Evolutionary conservation across 2,113 vertebrate genomes (phyloP).

Genomic region (Polypterus senegalus): DNA sequence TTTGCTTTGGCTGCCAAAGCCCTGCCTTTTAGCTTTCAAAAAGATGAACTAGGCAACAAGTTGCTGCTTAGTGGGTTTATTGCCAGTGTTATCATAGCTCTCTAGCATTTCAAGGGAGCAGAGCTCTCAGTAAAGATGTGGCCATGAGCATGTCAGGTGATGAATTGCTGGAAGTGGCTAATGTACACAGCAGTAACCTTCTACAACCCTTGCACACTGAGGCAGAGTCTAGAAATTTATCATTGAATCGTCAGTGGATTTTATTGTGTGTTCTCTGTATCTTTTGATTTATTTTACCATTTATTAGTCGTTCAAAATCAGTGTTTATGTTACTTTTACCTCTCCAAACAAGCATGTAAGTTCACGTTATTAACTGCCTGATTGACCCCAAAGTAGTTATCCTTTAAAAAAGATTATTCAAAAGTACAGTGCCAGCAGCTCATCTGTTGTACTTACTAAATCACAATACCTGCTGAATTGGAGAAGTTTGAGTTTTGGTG

Average conservation of each 20-base stretch:
- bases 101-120: neutral
- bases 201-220: slow-evolving; percentile 37
- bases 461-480: too few relatives aligned
- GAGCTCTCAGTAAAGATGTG: slow-evolving; percentile 19
- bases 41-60: slow-evolving; percentile 19
- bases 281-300: slow-evolving; percentile 50
- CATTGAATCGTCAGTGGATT: slow-evolving; percentile 55
- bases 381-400: neutral
- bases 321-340: slow-evolving; percentile 20
- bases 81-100: neutral
- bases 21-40: too few relatives aligned
- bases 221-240: slow-evolving; percentile 44
- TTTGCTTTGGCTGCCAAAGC: too few relatives aligned
- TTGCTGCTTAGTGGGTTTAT: slow-evolving; percentile 20
- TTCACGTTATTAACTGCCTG: neutral
- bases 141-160: slow-evolving; percentile 38
- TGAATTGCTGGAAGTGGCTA: slow-evolving; percentile 48
- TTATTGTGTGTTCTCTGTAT: slow-evolving; percentile 42
- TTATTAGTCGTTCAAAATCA: slow-evolving; percentile 42
- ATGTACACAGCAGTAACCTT: slow-evolving; percentile 61
- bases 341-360: neutral
- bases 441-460: too few relatives aligned
- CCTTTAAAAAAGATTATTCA: neutral
- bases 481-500: too few relatives aligned
- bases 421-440: too few relatives aligned